Evolutionary conservation across 2,113 vertebrate species (phyloP), one percentile per base, ranked within the genome.

Genomic region (Plecturocebus donacophilus): DNA sequence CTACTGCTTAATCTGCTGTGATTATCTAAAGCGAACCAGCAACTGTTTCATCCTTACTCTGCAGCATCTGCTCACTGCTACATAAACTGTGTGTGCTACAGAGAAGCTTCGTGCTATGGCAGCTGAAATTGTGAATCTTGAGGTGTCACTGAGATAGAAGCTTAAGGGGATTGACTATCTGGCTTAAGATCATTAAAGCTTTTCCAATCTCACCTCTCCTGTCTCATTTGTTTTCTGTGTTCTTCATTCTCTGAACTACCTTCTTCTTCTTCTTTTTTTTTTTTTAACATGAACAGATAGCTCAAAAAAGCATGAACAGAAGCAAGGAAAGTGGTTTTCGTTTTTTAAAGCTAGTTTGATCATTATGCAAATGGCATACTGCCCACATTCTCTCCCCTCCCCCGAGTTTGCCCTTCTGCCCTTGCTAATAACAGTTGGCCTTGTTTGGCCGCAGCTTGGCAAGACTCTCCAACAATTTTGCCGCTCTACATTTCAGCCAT

Each of bases 401-500:
- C 25, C 45, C 11, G 5, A 0, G 2, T 8, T 73, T 87, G 79
- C 90, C 82, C 96, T 84, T 92, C 38, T 94, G 90, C 96, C 94
- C 94, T 81, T 77, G 96, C 87, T 98, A 96, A 96, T 97, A 81
- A 68, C 92, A 91, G 73, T 92, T 95, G 94, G 98, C 92, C 94
- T 97, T 88, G 96, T 98, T 96, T 94, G 97, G 94, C 96, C 45
- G 19, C 88, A 92, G 9, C 64, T 97, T 98, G 98, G 97, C 97
- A 97, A 97, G 94, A 76, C 6, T 3, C 95, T 13, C 19, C 89
- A 76, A 81, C 61, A 82, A 97, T 97, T 98, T 96, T 98, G 97
- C 98, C 47, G 95, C 97, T 96, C 96, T 97, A 49, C 98, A 97
- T 98, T 96, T 98, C 98, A 98, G 91, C 97, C 95, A 92, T 96